Evolutionary conservation across 2,888 invertebrate genomes (phyloP).

Genomic region (Nomada flava): DNA sequence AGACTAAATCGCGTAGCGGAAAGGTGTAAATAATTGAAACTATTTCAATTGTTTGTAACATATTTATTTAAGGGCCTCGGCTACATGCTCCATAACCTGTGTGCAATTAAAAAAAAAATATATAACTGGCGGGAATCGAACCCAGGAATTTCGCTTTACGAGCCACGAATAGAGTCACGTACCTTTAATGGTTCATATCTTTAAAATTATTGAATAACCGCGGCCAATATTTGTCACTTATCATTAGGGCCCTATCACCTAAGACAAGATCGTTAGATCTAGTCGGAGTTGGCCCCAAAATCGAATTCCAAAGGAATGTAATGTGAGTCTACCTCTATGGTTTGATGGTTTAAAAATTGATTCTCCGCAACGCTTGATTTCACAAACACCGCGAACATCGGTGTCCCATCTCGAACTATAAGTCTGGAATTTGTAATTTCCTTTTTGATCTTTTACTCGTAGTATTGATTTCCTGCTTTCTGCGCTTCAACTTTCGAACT

Average conservation of each 20-base stretch:
- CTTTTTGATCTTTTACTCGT: neutral
- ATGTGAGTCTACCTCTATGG: too few species aligned
- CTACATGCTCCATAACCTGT: too few species aligned
- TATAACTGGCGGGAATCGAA: too few species aligned
- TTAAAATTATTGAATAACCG: too few species aligned
- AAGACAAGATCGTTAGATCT: too few species aligned
- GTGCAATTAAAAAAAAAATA: too few species aligned
- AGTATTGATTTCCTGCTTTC: neutral
- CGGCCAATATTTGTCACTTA: too few species aligned
- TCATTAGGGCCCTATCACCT: too few species aligned
- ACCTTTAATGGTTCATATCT: conserved; percentile 72
- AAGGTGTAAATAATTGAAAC: neutral
- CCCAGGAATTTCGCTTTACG: too few species aligned
- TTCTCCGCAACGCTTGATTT: conserved; percentile 86
- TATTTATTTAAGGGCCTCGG: conserved; percentile 10
- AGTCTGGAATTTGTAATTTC: conserved; percentile 82
- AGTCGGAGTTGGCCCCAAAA: too few species aligned
- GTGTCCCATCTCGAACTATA: conserved; percentile 88
- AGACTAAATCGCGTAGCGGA: neutral
- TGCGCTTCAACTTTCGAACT: conserved; percentile 62
- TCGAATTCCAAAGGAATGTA: too few species aligned
- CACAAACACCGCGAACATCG: conserved; percentile 88
- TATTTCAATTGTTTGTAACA: conserved; percentile 2
- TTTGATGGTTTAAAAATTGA: conserved; percentile 84
- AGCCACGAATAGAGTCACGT: too few species aligned